Base-by-base conservation (phyloP, 2,797 vertebrate species). In the Lepilemur septentrionalis region DNA sequence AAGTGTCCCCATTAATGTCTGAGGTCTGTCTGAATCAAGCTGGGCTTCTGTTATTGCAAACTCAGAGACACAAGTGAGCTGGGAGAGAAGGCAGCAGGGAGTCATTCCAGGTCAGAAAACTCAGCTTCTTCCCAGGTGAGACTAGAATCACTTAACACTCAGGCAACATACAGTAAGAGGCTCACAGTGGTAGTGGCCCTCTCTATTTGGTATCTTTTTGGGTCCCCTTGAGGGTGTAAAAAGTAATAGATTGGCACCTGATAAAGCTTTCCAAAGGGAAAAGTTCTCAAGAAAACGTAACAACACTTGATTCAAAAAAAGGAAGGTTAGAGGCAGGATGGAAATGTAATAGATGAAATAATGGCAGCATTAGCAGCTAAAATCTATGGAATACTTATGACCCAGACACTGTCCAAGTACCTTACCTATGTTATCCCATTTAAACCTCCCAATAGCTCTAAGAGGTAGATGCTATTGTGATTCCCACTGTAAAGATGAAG, bases 51-150 rank as follows among this genome's bases (percentile, higher is more conserved):
- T 46, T 8, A 86, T 17, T 81, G 61, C 32, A 87, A 90, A 81
- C 28, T 65, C 70, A 48, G 61, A 85, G 35, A 43, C 28, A 48
- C 10, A 50, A 28, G 32, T 50, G 65, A 80, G 41, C 59, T 35
- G 30, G 50, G 38, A 63, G 87, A 25, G 17, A 70, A 15, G 30
- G 43, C 5, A 18, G 70, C 13, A 41, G 5, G 50, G 86, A 96
- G 38, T 93, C 84, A 89, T 95, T 59, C 76, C 76, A 57, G 70
- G 97, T 30, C 89, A 78, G 81, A 72, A 88, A 94, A 94, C 80
- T 83, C 32, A 84, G 30, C 67, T 93, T 93, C 61, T 35, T 70
- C 55, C 89, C 52, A 4, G 65, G 65, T 89, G 59, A 96, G 50
- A 70, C 52, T 93, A 97, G 78, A 69, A 9, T 23, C 38, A 23